Percentiles rank a stretch among this genome's conserved stretches.
Conservation (phyloP, 30 jellyfish, hydroid and myxozoan genomes). For the Mastigias papua region DNA sequence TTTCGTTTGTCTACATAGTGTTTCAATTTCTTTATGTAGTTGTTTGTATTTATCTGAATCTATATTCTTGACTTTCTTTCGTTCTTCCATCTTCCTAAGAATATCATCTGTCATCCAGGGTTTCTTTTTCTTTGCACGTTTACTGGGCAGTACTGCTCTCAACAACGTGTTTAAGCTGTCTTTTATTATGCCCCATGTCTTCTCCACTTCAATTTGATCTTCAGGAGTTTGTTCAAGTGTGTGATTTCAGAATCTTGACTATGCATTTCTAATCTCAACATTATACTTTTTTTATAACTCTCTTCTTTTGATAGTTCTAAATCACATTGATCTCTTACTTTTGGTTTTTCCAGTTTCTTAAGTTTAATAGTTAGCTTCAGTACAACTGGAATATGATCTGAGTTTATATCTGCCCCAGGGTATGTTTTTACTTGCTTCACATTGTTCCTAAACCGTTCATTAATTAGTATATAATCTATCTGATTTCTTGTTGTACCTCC, state of each 20-base stretch:
- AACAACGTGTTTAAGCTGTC: neutral
- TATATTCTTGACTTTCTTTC: slow-evolving; percentile 15
- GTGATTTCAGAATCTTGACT: neutral
- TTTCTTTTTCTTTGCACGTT: slow-evolving; percentile 10
- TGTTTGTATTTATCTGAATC: neutral
- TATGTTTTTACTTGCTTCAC: neutral
- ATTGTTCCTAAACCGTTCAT: neutral
- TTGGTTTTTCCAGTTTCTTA: neutral
- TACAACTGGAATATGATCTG: neutral
- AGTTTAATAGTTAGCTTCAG: neutral
- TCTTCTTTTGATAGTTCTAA: neutral
- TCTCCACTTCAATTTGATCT: neutral
- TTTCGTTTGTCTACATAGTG: too few relatives aligned
- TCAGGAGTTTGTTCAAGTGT: neutral
- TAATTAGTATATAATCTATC: neutral
- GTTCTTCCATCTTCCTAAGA: slow-evolving; percentile 24
- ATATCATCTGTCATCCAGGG: slow-evolving; percentile 36
- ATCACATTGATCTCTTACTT: neutral
- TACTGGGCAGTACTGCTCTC: neutral
- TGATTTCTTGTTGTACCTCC: neutral
- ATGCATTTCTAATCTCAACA: neutral
- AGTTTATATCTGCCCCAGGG: too few relatives aligned
- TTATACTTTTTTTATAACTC: neutral
- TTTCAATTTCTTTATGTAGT: neutral
- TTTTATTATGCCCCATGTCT: neutral